These are phyloP conservation scores for Ferrisia virgata DNA, from an alignment of 2,888 invertebrate genomes.

Conservation along the genomic window DNA sequence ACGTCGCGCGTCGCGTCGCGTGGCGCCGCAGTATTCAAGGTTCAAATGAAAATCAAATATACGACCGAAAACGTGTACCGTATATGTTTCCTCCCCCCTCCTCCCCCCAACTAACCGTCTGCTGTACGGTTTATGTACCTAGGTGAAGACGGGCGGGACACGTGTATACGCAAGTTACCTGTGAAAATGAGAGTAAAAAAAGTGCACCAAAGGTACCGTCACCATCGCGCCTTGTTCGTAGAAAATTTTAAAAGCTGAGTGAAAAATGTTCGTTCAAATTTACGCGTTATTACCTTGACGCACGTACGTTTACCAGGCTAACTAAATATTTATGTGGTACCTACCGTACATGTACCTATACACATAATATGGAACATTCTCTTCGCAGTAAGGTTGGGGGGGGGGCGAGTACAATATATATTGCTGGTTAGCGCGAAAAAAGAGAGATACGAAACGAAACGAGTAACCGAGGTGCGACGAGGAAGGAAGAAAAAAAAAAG, in stretches of 20 bases:
- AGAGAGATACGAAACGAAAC: not conserved
- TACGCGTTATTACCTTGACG: slow-evolving; percentile 4
- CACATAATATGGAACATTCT: not conserved
- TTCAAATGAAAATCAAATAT: slow-evolving; percentile 4
- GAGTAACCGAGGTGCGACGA: not conserved
- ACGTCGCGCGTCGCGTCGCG: not conserved
- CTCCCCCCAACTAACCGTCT: not conserved
- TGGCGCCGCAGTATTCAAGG: not conserved
- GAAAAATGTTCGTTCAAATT: not conserved
- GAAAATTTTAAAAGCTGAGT: not conserved
- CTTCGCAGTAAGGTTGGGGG: no score
- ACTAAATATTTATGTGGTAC: slow-evolving; percentile 11
- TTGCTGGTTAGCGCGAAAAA: not conserved
- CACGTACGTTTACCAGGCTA: not conserved
- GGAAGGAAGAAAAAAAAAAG: not conserved
- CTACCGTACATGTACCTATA: not conserved
- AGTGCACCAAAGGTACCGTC: not conserved
- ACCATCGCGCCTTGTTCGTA: not conserved
- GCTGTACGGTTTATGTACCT: not conserved
- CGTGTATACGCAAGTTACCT: not conserved
- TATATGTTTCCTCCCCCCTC: not conserved
- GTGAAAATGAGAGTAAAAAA: not conserved
- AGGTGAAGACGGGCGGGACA: not conserved
- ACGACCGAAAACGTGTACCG: not conserved
- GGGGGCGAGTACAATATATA: no score